These are phyloP conservation scores for Drosophila stalkeri DNA, from an alignment of 2,888 invertebrate genomes.

Conservation along the genomic window DNA sequence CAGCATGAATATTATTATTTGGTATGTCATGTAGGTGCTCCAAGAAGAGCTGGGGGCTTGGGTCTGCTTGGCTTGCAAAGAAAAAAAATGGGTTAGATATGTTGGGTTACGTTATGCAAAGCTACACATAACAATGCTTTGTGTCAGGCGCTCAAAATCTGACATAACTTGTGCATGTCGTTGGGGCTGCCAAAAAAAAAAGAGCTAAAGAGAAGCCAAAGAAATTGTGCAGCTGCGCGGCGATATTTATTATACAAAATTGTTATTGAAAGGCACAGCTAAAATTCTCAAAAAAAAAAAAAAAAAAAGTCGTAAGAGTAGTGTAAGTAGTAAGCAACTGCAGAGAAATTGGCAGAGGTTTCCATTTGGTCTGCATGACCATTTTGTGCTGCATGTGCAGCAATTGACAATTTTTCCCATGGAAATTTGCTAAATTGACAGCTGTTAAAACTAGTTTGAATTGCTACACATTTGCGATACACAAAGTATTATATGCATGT, in stretches of 20 bases:
- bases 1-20: slow-evolving; percentile 77
- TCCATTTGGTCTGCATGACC: not conserved
- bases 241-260: slow-evolving; percentile 67
- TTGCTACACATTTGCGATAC: too few species aligned
- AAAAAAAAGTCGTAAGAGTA: not conserved
- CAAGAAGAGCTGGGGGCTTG: not conserved
- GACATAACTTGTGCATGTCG: slow-evolving; percentile 74
- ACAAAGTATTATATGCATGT: not conserved
- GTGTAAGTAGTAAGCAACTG: not conserved
- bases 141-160: slow-evolving; percentile 59
- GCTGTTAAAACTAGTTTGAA: slow-evolving; percentile 5
- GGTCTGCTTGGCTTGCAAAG: not conserved
- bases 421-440: slow-evolving; percentile 19
- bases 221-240: slow-evolving; percentile 50
- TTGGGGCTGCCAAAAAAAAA: slow-evolving; percentile 26
- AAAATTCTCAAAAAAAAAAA: not conserved
- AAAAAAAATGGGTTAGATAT: slow-evolving; percentile 5
- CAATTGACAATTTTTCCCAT: slow-evolving; percentile 20
- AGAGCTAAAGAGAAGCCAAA: not conserved
- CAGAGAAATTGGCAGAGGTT: not conserved
- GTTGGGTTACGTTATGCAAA: slow-evolving; percentile 17
- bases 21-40: slow-evolving; percentile 57
- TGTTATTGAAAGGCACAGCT: slow-evolving; percentile 42
- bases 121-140: slow-evolving; percentile 51
- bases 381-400: slow-evolving; percentile 16